Base-by-base conservation (phyloP, 2,113 vertebrate species). In the Neoarius graeffei region DNA sequence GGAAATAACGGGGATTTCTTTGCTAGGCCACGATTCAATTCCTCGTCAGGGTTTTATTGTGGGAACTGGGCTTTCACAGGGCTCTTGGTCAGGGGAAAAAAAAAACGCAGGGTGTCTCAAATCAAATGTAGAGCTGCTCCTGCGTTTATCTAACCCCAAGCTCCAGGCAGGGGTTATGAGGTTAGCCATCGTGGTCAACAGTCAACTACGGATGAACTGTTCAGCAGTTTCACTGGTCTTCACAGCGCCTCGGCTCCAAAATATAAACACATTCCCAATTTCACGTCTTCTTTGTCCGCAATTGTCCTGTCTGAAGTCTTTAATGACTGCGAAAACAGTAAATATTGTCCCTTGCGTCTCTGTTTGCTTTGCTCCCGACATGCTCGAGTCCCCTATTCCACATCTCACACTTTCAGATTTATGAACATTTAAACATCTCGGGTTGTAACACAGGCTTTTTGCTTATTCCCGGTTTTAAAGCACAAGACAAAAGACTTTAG, bases 271-370 rank as follows among this genome's bases (percentile, higher is more conserved):
- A 93, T 93, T 93, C 92, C 88, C 59, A 42, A 87, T 89, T 90
- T 90, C 89, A 84, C 57, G 81, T 90, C 89, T 84, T 81, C 88
- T 84, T 83, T 87, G 54, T 60, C 62, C 48, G 42, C 59, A 27
- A 17, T 81, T 48, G 25, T 54, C 88, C 4, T 86, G 71, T 85
- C 77, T 74, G 71, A 50, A 64, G 50, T 57, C 4, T 91, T 92
- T 90, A 84, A 87, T 86, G 81, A 76, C 87, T 81, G 59, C 83
- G 20, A 80, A 83, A 89, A 93, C 23, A 62, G 92, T 93, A 93
- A 94, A 95, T 93, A 92, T 91, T 93, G 92, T 92, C 89, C 54
- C 91, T 91, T 15, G 0, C 19, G 27, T 92, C 92, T 92, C 86
- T 4, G 62, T 92, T 92, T 90, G 86, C 85, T 59, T 76, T 73